Percentiles rank a stretch among this genome's conserved stretches.
phyloP scores from a whole-genome alignment of 1,140 invertebrate species.

The Lutraria rhynchaena region DNA sequence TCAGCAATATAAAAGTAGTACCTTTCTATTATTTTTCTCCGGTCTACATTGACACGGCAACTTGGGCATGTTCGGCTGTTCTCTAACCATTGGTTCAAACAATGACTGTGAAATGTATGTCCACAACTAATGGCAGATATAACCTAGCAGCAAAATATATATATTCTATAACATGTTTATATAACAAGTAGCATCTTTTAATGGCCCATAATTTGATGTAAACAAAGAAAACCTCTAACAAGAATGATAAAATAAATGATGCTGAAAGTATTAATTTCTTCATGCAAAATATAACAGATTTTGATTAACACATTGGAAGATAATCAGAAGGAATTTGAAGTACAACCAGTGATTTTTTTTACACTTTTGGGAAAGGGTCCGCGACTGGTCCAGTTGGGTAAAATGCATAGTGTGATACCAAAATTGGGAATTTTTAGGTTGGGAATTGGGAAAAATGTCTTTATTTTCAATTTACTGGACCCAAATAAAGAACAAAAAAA shows the following conservation, averaged over 20 bases:
- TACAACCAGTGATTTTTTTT: background rate
- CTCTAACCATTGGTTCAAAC: constrained; percentile 56
- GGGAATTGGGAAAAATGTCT: no score
- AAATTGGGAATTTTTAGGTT: no score
- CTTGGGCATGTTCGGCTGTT: constrained; percentile 51
- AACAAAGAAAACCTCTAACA: background rate
- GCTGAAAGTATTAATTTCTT: background rate
- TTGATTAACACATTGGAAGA: no score
- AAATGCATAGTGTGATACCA: no score
- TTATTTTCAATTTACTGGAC: no score
- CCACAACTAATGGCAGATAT: constrained; percentile 54
- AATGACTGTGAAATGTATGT: constrained; percentile 52
- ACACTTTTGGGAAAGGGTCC: no score
- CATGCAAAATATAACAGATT: background rate
- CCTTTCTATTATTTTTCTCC: constrained; percentile 41
- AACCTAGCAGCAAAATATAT: constrained; percentile 1
- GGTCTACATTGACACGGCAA: constrained; percentile 38
- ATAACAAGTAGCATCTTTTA: background rate
- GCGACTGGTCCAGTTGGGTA: no score
- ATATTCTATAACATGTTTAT: background rate
- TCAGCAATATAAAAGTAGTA: constrained; percentile 3
- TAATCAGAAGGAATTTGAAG: background rate
- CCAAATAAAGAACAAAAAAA: no score
- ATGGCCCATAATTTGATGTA: background rate
- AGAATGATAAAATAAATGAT: background rate